Base-by-base conservation (phyloP, 2,888 invertebrate genomes). In the Tineola bisselliella region DNA sequence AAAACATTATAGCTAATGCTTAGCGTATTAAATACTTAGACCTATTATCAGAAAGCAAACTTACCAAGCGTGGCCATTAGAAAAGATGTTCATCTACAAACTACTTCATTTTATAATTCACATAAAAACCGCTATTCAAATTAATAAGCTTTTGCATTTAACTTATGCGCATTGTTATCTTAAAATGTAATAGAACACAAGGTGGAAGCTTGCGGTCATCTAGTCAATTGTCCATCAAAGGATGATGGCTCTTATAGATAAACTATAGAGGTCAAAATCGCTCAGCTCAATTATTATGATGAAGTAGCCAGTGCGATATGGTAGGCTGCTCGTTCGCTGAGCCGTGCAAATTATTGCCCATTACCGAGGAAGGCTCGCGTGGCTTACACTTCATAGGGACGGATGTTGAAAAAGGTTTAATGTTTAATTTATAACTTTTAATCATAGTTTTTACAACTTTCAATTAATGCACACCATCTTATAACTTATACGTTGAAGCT, bases 291-390 rank as follows among this genome's bases (percentile, higher is more conserved):
- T 58, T 30, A 33, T n/a, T 33, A 58, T 58, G 58, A 58, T 33
- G 33, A 15, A 58, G 44, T 64, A 65, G 65, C 64, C 63, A 60
- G 81, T 81, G 79, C 81, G 84, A 78, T 84, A 84, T 84, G 86
- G 76, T 84, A 81, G 71, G 81, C 65, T 83, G 83, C 69, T 69
- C 68, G 64, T 31, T 72, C 76, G 68, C 76, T 79, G 73, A 71
- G 79, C 75, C 84, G 77, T 77, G 69, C 65, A 69, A 71, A 75
- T 79, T 75, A 76, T 73, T 76, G 75, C 72, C 72, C 72, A 72
- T 71, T 71, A 67, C 66, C 70, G 58, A 59, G 60, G 62, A 62
- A 62, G 68, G 63, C 65, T 65, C 67, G 66, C 68, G 66, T 68
- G 67, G 65, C 63, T 67, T 64, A 67, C 65, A 66, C 66, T 68